These are phyloP conservation scores for Acanthis flammea DNA, from an alignment of 2,797 vertebrate genomes.

Conservation along the genomic window DNA sequence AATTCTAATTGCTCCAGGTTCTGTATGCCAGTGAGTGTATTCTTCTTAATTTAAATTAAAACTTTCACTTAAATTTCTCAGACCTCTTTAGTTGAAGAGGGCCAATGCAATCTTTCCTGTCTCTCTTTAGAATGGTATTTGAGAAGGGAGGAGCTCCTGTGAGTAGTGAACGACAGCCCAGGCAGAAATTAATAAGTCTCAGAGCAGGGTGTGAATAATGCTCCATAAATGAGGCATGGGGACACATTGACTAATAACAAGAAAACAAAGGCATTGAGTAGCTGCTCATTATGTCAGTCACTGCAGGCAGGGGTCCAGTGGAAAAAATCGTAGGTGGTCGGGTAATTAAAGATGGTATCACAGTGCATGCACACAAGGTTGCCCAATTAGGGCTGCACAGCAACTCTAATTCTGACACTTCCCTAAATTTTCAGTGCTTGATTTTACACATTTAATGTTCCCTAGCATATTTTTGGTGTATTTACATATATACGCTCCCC, in stretches of 20 bases:
- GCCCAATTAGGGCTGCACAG: constrained; percentile 57
- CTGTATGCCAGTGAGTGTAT: background rate
- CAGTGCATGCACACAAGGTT: constrained; percentile 33
- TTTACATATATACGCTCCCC: constrained; percentile 58
- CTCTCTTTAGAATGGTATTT: background rate
- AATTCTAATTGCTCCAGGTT: background rate
- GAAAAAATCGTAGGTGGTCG: constrained; percentile 43
- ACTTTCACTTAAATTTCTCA: background rate
- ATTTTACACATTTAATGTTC: constrained; percentile 47
- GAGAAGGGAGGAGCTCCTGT: background rate
- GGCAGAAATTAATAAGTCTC: constrained; percentile 41
- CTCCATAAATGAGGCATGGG: constrained; percentile 40
- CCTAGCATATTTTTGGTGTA: constrained; percentile 46
- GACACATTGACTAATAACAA: constrained; percentile 40
- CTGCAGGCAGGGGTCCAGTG: constrained; percentile 48
- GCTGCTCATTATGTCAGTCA: constrained; percentile 55
- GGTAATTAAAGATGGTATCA: constrained; percentile 53
- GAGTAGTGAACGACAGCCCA: background rate
- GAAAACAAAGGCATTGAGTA: constrained; percentile 56
- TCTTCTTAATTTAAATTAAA: background rate
- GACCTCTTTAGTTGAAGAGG: background rate
- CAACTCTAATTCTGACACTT: constrained; percentile 50
- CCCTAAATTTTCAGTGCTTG: constrained; percentile 33
- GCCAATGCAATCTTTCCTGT: background rate
- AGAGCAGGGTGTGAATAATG: background rate